Percentiles rank a stretch among this genome's conserved stretches.
phyloP scores from a whole-genome alignment of 2,888 invertebrate genomes.

The Ennomos quercinarius region DNA sequence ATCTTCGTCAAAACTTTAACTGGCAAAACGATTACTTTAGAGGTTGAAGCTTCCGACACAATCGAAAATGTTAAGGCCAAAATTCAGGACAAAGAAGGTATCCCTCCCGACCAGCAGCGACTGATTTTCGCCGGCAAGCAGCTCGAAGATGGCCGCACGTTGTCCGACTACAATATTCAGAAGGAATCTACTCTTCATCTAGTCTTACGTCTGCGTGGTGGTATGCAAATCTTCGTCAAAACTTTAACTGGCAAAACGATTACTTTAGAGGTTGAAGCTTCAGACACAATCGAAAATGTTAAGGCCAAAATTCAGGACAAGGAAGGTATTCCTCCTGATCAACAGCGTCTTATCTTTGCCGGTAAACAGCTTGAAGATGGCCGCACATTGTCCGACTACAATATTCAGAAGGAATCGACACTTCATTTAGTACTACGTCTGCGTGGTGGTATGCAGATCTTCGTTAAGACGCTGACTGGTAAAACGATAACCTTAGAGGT shows the following conservation, averaged over 20 bases:
- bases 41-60: constrained; percentile 40
- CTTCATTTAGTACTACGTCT: constrained; percentile 40
- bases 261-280: constrained; percentile 38
- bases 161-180: constrained; percentile 41
- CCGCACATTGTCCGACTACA: constrained; percentile 39
- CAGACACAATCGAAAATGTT: constrained; percentile 40
- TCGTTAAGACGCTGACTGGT: constrained; percentile 38
- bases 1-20: constrained; percentile 42
- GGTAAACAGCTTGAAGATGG: constrained; percentile 42
- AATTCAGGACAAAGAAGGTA: constrained; percentile 43
- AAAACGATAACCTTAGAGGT: constrained; percentile 38
- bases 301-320: constrained; percentile 43
- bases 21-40: constrained; percentile 38
- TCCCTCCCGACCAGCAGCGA: constrained; percentile 42
- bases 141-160: constrained; percentile 39
- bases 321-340: constrained; percentile 42
- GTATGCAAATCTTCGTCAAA: constrained; percentile 45
- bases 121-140: constrained; percentile 42
- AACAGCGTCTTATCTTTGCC: constrained; percentile 40
- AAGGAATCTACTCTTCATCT: too few species aligned
- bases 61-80: constrained; percentile 41
- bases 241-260: constrained; percentile 41
- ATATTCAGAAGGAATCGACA: constrained; percentile 41
- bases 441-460: constrained; percentile 43
- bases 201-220: constrained; percentile 38